Evolutionary conservation across 2,113 vertebrate genomes (phyloP), one percentile per base, ranked within the genome.

Genomic region (Pluvialis apricaria): DNA sequence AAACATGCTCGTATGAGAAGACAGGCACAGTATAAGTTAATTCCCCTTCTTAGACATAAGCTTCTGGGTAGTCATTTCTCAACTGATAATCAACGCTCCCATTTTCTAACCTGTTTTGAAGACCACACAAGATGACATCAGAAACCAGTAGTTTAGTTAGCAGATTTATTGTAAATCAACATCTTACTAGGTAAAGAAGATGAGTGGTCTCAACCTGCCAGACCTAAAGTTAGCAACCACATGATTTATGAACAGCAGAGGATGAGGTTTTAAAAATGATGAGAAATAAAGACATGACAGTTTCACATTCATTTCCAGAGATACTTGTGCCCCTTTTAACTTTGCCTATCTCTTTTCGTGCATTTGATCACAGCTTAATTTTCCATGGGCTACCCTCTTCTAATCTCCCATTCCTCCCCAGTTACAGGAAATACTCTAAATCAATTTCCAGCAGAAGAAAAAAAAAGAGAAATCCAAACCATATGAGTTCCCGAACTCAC

Each of bases 291-390:
- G 55, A 54, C 26, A 58, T 6, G 12, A 71, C 1, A 38, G 71
- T 93, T 96, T 90, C 88, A 83, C 71, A 92, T 47, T 52, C 71
- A 68, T 80, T 91, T 90, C 69, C 68, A 73, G 71, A 60, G 20
- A 64, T 6, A 54, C 5, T 47, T 84, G 15, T 68, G 5, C 21
- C 7, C 10, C 11, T n/a, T 3, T 12, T 83, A 93, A 65, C 18
- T 5, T 31, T 49, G 15, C 11, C 7, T 66, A 6, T 45, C n/a
- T 51, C 34, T 76, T 89, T 44, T 71, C 40, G 47, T 47, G 8
- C 29, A 29, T 81, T 60, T 80, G 34, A 77, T 55, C 36, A 88
- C 24, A 68, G 7, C 0, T 5, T 42, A 24, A 49, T 71, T 79
- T 92, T 92, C 40, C 12, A 14, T 13, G 4, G 32, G 15, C 25